Evolutionary conservation across 2,888 invertebrate species (phyloP).

Genomic region (Carabus problematicus): DNA sequence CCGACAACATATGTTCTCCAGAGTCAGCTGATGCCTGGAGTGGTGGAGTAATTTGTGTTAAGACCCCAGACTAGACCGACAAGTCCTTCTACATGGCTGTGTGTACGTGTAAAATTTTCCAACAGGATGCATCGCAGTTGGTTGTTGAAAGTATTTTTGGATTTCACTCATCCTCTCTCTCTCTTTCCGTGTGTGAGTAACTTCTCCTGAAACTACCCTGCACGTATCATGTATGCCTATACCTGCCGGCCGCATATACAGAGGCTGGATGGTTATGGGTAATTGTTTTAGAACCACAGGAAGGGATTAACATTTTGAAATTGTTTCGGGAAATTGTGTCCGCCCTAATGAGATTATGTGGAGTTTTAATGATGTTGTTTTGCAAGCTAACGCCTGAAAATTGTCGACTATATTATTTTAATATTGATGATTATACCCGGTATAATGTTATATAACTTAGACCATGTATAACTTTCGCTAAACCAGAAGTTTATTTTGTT

Average conservation of each 20-base stretch:
- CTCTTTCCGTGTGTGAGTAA: background rate
- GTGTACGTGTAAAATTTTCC: too few relatives aligned
- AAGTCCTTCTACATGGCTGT: too few relatives aligned
- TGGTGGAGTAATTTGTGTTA: background rate
- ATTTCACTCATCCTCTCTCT: background rate
- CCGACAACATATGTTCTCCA: background rate
- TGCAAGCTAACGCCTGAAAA: too few relatives aligned
- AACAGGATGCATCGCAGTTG: too few relatives aligned
- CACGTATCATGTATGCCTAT: background rate
- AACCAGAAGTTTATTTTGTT: too few relatives aligned
- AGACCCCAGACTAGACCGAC: background rate
- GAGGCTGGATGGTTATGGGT: constrained; percentile 14
- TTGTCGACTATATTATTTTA: too few relatives aligned
- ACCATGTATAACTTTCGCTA: too few relatives aligned
- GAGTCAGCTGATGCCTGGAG: constrained; percentile 3
- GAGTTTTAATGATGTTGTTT: constrained; percentile 3
- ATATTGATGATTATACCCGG: too few relatives aligned
- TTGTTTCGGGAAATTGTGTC: constrained; percentile 3
- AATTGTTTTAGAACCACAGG: constrained; percentile 23
- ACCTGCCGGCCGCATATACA: background rate
- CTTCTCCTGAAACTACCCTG: constrained; percentile 3
- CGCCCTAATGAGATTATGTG: background rate
- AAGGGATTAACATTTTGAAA: constrained; percentile 24
- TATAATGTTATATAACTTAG: too few relatives aligned
- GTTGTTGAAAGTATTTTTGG: constrained; percentile 6